A percentile compares a stretch with the other conserved stretches of the same genome.
phyloP scores from a whole-genome alignment of 2,888 invertebrate genomes.

The Synanthedon formicaeformis region DNA sequence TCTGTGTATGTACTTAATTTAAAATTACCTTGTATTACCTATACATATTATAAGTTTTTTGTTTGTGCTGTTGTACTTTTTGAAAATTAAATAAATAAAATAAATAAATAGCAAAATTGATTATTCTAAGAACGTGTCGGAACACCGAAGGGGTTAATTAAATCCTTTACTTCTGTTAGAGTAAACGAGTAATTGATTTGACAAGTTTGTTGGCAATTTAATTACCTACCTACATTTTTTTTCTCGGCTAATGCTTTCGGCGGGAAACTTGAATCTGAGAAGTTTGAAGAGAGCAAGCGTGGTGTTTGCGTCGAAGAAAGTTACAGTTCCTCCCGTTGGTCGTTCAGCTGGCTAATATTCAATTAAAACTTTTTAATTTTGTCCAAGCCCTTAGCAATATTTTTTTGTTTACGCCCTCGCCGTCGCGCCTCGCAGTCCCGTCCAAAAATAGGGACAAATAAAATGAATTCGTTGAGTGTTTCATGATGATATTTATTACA shows the following conservation, averaged over 20 bases:
- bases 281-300: conserved; percentile 25
- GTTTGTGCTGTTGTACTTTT: no score
- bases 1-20: no score
- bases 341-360: conserved; percentile 56
- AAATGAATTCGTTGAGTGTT: conserved; percentile 12
- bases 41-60: no score
- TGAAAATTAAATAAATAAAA: no score
- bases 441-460: conserved; percentile 33
- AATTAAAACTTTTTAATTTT: conserved; percentile 63
- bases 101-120: no score
- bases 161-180: no score
- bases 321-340: conserved; percentile 28
- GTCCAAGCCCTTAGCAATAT: conserved; percentile 40
- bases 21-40: no score
- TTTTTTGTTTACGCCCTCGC: conserved; percentile 35
- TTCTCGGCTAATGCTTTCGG: conserved; percentile 20
- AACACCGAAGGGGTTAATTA: no score
- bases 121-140: no score
- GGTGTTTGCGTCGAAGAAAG: conserved; percentile 25
- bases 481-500: conserved; percentile 11
- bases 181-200: no score
- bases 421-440: conserved; percentile 2
- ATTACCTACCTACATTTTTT: conserved; percentile 24
- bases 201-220: conserved; percentile 13
- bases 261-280: conserved; percentile 27